These are phyloP conservation scores for Leptocoma aspasia DNA, from an alignment of 2,113 vertebrate genomes.

Conservation along the genomic window DNA sequence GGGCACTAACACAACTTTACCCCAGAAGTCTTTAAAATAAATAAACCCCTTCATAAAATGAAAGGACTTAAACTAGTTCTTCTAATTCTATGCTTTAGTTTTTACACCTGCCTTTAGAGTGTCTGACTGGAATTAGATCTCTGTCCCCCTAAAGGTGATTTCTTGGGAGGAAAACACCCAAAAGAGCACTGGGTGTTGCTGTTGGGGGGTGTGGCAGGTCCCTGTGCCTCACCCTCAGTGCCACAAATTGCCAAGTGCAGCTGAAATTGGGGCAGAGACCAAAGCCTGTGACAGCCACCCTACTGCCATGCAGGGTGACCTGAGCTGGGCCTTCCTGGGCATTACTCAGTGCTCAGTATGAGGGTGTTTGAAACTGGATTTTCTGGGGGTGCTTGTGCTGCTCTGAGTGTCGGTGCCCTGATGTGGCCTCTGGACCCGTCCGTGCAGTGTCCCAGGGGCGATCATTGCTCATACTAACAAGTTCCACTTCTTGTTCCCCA, in stretches of 20 bases:
- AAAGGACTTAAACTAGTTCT: background rate
- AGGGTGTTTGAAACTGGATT: background rate
- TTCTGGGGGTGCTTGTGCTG: background rate
- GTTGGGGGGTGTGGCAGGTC: background rate
- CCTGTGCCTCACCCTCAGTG: rapidly evolving
- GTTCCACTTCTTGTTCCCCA: rapidly evolving
- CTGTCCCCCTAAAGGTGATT: background rate
- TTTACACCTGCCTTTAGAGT: background rate
- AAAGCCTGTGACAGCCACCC: background rate
- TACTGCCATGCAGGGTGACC: rapidly evolving
- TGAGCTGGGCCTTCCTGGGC: background rate
- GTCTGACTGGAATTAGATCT: background rate
- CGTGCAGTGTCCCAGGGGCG: rapidly evolving
- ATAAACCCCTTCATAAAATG: background rate
- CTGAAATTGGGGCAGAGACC: background rate
- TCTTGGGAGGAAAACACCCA: background rate
- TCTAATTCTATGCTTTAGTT: background rate
- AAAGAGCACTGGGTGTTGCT: background rate
- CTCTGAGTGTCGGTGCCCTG: background rate
- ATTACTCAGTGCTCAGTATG: rapidly evolving
- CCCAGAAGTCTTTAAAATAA: background rate
- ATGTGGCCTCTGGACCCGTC: rapidly evolving
- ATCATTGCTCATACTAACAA: background rate
- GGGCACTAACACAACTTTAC: background rate
- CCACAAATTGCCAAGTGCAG: background rate